Base-by-base conservation (phyloP, 2,797 vertebrate genomes). In the Podargus strigoides region DNA sequence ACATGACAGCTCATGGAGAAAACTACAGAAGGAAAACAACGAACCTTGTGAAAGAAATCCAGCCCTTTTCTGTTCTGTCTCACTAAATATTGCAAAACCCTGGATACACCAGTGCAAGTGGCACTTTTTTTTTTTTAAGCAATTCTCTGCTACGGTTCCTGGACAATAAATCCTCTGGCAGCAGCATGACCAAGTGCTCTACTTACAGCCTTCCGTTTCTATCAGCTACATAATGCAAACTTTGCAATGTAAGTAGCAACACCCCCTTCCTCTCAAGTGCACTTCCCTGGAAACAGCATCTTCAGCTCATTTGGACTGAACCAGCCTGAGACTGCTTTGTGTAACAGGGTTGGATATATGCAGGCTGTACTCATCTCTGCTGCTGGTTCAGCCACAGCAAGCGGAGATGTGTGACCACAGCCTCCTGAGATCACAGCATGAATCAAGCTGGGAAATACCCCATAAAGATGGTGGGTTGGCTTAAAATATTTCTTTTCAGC, bases 361-460 rank as follows among this genome's bases (percentile, higher is more conserved):
- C 32, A 76, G 63, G n/a, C 47, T 79, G 86, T 67, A 19, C 28
- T 70, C 55, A 59, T 55, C 39, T 63, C 56, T 42, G 50, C 81
- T 85, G 59, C 70, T 74, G 50, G 42, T 12, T 90, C 55, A 94
- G 80, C 74, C 63, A 41, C 69, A 69, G 39, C 0, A 3, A 87
- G 53, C 5, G 8, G 49, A 78, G 70, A 34, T 37, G 41, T 10
- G 72, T 56, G 81, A 94, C 63, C 78, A 76, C 94, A 96, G 77
- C 37, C 86, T 90, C 55, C 75, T 14, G 52, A 82, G 78, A 70
- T 76, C n/a, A 90, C 67, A 76, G 55, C 1, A 1, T 5, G 32
- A 93, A 74, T 27, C 62, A 82, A 80, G 59, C 39, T 90, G 90
- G 93, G 79, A 97, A 97, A 94, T 63, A 50, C 42, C 47, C 70